Base-by-base conservation (phyloP, 2,888 invertebrate genomes). In the Calameuta pallipes region DNA sequence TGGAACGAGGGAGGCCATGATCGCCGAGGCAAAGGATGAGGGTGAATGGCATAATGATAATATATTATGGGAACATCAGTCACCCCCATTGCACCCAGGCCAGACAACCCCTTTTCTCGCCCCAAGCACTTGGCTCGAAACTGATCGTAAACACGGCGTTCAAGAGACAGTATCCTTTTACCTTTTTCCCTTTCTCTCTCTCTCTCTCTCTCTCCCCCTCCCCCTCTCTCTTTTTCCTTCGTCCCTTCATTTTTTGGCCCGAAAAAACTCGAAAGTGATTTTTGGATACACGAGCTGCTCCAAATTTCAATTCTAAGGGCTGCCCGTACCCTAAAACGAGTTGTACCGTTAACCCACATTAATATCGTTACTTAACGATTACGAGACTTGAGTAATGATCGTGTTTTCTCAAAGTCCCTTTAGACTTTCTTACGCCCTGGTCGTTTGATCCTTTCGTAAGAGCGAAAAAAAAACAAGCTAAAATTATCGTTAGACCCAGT, bases 11-110 rank as follows among this genome's bases (percentile, higher is more conserved):
- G 56, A 56, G 41, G 41, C 41, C 15, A 41, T 4, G 41, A 15
- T 41, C 41, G 41, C 41, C 15, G 41, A 41, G 33, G 31, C 31
- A 9, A 30, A 34, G 71, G 31, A 71, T 12, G 31, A 71, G 71
- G 71, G 71, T 71, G 71, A 34, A 71, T 71, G 71, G 71, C 34
- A 71, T 71, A 71, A 71, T 71, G 71, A 71, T 71, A 71, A 71
- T 71, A 71, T 71, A 71, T 71, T 34, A 71, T 31, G 71, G 71
- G 71, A 71, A 71, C 71, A 71, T 71, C 71, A 71, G 71, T 71
- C 71, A 71, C 71, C 71, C 56, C 71, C 33, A 23, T 34, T 71
- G 71, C 71, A 71, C 71, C 71, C 71, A 31, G 3, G 12, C 71
- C 71, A 71, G 71, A 15, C 31, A 31, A 71, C 71, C 71, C 71